Percentiles rank a stretch among this genome's conserved stretches.
Evolutionary conservation across 1,140 invertebrate species (phyloP).

Genomic region (Teleogryllus occipitalis): DNA sequence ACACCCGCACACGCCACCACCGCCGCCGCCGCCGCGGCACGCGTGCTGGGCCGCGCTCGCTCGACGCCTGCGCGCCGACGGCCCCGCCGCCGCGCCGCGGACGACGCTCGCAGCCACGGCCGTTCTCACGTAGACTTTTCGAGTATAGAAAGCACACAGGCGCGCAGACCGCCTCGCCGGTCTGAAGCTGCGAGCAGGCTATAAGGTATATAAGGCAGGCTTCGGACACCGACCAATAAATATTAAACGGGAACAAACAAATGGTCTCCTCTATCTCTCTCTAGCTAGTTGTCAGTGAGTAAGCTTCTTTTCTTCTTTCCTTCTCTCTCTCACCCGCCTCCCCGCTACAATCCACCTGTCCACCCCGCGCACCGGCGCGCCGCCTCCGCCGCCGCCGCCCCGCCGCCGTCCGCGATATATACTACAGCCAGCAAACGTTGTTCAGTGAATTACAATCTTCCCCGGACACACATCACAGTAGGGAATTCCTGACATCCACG

Average conservation of each 20-base stretch:
- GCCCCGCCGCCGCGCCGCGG: not conserved
- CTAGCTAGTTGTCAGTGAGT: not conserved
- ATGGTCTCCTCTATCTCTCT: constrained; percentile 20
- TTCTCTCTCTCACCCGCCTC: not conserved
- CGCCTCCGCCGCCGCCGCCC: not conserved
- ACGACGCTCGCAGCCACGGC: not conserved
- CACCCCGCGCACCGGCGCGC: constrained; percentile 10
- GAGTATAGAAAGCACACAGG: not conserved
- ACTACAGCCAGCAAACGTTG: not conserved
- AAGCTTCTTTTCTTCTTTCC: constrained; percentile 14
- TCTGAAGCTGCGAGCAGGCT: not conserved
- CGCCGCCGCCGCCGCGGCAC: not conserved
- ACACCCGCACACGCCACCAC: not conserved
- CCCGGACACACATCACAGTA: not conserved
- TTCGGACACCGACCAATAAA: constrained; percentile 22
- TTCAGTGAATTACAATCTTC: not conserved
- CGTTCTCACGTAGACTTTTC: not conserved
- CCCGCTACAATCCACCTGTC: constrained; percentile 11
- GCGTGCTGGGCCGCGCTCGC: not conserved
- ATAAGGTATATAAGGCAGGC: constrained; percentile 10
- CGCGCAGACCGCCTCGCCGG: not conserved
- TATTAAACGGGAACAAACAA: constrained; percentile 24
- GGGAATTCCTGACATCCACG: constrained; percentile 10
- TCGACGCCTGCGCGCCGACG: not conserved
- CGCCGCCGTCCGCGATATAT: constrained; percentile 8